Percentiles rank a stretch among this genome's conserved stretches.
Evolutionary conservation across 2,113 vertebrate genomes (phyloP).

Genomic region (Dissostichus mawsoni): DNA sequence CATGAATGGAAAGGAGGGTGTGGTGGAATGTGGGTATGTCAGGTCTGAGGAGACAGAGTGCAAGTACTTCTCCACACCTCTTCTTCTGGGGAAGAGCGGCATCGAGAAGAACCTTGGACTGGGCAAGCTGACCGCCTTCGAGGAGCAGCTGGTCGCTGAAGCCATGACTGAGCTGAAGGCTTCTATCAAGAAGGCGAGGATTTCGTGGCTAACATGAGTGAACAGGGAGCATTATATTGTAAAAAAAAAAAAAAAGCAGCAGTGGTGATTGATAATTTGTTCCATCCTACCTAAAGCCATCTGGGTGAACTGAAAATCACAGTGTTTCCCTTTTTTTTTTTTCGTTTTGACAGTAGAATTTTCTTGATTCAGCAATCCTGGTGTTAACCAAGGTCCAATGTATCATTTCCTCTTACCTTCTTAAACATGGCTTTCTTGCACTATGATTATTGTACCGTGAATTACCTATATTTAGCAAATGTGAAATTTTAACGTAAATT

Average conservation of each 20-base stretch:
- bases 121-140: conserved; percentile 91
- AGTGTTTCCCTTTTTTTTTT: conserved; percentile 62
- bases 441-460: conserved; percentile 56
- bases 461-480: conserved; percentile 57
- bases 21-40: conserved; percentile 94
- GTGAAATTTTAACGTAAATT: conserved; percentile 30
- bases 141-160: conserved; percentile 93
- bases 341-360: conserved; percentile 40
- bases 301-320: conserved; percentile 47
- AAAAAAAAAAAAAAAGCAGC: not conserved
- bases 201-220: conserved; percentile 92
- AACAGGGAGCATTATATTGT: conserved; percentile 49
- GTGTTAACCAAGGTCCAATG: conserved; percentile 12
- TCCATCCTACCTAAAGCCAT: conserved; percentile 53
- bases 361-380: conserved; percentile 19
- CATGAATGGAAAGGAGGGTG: conserved; percentile 95
- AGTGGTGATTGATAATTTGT: conserved; percentile 62
- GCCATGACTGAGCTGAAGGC: conserved; percentile 91
- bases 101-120: conserved; percentile 98
- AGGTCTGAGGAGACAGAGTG: conserved; percentile 93
- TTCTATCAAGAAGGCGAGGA: conserved; percentile 98
- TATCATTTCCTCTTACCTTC: not conserved
- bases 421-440: conserved; percentile 39
- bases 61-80: conserved; percentile 95
- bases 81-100: conserved; percentile 95